Evolutionary conservation across 1,140 invertebrate genomes (phyloP).

Genomic region (Eciton burchellii): DNA sequence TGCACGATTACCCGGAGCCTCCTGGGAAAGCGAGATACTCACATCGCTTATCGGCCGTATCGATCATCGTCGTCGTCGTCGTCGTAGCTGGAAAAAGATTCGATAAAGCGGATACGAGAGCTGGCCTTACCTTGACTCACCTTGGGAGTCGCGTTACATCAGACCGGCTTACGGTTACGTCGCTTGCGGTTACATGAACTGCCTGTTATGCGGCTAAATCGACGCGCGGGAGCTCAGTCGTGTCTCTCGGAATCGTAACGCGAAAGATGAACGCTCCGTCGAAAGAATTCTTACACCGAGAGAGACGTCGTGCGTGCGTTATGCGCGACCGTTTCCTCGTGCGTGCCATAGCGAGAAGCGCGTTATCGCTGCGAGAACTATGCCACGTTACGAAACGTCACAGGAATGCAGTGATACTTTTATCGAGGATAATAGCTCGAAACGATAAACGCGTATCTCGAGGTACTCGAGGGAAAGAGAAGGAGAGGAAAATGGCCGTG

Average conservation of each 20-base stretch:
- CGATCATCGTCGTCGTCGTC: conserved; percentile 16
- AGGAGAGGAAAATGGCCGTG: too few relatives aligned
- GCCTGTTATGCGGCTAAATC: conserved; percentile 30
- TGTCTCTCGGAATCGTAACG: conserved; percentile 1
- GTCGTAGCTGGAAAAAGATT: conserved; percentile 32
- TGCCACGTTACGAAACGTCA: conserved; percentile 35
- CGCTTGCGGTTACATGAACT: conserved; percentile 43
- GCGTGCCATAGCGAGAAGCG: not conserved
- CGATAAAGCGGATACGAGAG: conserved; percentile 47
- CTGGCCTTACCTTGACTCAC: conserved; percentile 32
- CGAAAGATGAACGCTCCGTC: conserved; percentile 32
- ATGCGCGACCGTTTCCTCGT: conserved; percentile 33
- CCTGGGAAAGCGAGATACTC: conserved; percentile 21
- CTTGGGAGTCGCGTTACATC: conserved; percentile 63
- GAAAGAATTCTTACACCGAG: conserved; percentile 24
- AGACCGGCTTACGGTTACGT: not conserved
- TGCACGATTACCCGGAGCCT: conserved; percentile 53
- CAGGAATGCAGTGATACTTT: conserved; percentile 38
- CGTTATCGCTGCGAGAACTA: conserved; percentile 36
- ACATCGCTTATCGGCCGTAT: conserved; percentile 31
- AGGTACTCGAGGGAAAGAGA: not conserved
- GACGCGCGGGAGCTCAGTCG: conserved; percentile 21
- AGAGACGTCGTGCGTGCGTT: conserved; percentile 22
- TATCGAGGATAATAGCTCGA: conserved; percentile 32
- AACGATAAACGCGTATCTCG: conserved; percentile 24